Percentiles rank a stretch among this genome's conserved stretches.
Conservation (phyloP, 2,797 vertebrate species). For the Synaphobranchus kaupii region DNA sequence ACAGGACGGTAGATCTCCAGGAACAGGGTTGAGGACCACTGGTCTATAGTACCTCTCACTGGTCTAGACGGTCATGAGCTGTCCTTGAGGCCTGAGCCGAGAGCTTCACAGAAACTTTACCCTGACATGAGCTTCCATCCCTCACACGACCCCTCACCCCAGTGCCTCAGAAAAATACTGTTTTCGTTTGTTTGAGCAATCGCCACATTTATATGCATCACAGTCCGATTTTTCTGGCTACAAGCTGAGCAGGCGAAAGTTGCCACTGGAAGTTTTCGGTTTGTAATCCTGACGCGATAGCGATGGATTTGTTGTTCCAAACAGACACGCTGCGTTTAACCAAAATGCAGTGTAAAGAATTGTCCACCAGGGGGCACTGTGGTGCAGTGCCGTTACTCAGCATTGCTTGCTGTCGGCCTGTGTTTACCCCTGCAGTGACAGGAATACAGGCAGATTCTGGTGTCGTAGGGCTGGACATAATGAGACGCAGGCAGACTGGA, state of each 20-base stretch:
- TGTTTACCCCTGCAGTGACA: slow-evolving; percentile 18
- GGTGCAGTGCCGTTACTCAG: slow-evolving; percentile 6
- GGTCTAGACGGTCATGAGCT: too few relatives aligned
- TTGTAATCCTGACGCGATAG: not conserved
- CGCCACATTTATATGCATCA: not conserved
- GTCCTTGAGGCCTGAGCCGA: too few relatives aligned
- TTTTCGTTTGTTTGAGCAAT: not conserved
- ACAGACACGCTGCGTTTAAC: not conserved
- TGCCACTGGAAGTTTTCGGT: not conserved
- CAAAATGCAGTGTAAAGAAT: slow-evolving; percentile 1
- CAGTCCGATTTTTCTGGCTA: not conserved
- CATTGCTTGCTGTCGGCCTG: not conserved
- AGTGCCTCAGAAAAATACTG: not conserved
- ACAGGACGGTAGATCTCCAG: too few relatives aligned
- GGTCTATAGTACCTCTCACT: too few relatives aligned
- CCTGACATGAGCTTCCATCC: too few relatives aligned
- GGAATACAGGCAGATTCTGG: slow-evolving; percentile 51
- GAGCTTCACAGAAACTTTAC: too few relatives aligned
- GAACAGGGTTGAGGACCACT: too few relatives aligned
- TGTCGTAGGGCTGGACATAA: slow-evolving; percentile 61
- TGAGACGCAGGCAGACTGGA: slow-evolving; percentile 60
- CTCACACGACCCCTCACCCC: not conserved
- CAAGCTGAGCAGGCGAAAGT: not conserved
- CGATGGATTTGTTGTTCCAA: not conserved
- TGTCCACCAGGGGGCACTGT: slow-evolving; percentile 29